Evolutionary conservation across 2,888 invertebrate genomes (phyloP).

Genomic region (Pristionchus exspectatus): DNA sequence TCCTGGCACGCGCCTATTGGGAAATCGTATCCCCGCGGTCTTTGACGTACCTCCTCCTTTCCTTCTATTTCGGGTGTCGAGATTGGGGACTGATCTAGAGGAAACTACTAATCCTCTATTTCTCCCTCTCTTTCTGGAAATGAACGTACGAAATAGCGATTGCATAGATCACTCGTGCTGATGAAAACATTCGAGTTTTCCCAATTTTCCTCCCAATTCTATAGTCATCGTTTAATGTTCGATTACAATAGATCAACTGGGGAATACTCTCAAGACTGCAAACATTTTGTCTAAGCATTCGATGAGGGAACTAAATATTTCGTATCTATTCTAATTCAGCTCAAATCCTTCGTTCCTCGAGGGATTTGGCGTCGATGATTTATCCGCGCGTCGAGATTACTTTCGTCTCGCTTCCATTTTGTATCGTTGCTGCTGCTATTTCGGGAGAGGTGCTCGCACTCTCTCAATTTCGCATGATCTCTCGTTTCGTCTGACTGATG

Average conservation of each 20-base stretch:
- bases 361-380: background rate
- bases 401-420: background rate
- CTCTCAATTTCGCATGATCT: background rate
- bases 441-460: background rate
- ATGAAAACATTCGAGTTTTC: background rate
- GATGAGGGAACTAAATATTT: background rate
- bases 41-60: background rate
- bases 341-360: background rate
- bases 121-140: background rate
- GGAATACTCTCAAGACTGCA: background rate
- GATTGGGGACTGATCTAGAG: background rate
- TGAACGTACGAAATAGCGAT: background rate
- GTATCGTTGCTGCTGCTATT: background rate
- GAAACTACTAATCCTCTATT: background rate
- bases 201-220: background rate
- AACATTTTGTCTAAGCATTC: no score
- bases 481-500: background rate
- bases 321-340: background rate
- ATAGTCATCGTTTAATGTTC: background rate
- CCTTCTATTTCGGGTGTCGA: background rate
- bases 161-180: background rate
- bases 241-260: background rate
- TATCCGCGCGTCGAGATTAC: background rate
- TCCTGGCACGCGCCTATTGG: background rate
- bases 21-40: constrained; percentile 5